Evolutionary conservation across 2,113 vertebrate genomes (phyloP).

Genomic region (Stomatorhinus ivindoensis): DNA sequence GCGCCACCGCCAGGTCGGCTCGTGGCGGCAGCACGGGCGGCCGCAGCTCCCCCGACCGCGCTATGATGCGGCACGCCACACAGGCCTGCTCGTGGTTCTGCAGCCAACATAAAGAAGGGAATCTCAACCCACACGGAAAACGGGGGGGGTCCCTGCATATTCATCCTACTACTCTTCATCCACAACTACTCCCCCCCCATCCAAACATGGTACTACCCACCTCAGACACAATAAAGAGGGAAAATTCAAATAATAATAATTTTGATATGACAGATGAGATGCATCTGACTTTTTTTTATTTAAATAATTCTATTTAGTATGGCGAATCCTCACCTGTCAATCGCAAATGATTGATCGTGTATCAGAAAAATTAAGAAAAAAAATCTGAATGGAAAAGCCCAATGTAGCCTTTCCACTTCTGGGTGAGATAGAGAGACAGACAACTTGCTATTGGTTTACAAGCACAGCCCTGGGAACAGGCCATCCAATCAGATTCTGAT

Average conservation of each 20-base stretch:
- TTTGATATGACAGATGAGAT: background rate
- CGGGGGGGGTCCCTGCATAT: background rate
- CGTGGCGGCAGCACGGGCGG: slow-evolving; percentile 70
- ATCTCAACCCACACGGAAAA: background rate
- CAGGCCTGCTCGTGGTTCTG: slow-evolving; percentile 67
- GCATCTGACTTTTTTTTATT: too few relatives aligned
- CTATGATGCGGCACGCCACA: slow-evolving; percentile 68
- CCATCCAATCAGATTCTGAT: background rate
- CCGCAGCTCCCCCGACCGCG: slow-evolving; percentile 63
- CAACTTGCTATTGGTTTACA: background rate
- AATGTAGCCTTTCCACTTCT: background rate
- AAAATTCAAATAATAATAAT: background rate
- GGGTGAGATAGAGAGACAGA: background rate
- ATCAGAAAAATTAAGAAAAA: background rate
- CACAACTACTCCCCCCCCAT: background rate
- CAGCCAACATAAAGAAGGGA: slow-evolving; percentile 21
- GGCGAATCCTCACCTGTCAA: background rate
- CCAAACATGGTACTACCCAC: background rate
- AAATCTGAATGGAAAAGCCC: background rate
- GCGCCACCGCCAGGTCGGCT: slow-evolving; percentile 62
- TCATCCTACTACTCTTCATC: background rate
- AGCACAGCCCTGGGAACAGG: background rate
- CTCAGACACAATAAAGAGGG: background rate
- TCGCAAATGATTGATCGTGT: background rate
- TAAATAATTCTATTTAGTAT: background rate